Percentiles rank a stretch among this genome's conserved stretches.
phyloP scores from a whole-genome alignment of 2,113 vertebrate species.

The Triplophysa rosa region DNA sequence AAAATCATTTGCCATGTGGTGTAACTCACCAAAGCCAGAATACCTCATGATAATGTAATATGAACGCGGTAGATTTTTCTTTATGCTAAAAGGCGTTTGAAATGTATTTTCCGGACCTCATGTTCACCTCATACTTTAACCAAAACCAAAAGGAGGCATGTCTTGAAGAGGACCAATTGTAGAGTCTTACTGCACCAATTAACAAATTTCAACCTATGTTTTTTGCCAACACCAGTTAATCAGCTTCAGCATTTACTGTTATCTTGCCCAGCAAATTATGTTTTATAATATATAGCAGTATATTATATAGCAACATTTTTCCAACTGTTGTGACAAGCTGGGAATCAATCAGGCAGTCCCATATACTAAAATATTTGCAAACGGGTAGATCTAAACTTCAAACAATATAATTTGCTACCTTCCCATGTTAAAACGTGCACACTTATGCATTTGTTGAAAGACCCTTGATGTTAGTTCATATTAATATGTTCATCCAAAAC shows the following conservation, averaged over 20 bases:
- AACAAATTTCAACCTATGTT: constrained; percentile 18
- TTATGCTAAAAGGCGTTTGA: constrained; percentile 43
- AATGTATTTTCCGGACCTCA: constrained; percentile 21
- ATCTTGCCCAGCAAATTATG: not conserved
- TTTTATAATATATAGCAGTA: not conserved
- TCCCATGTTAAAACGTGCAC: not conserved
- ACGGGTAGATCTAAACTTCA: constrained; percentile 12
- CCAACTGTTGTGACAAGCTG: not conserved
- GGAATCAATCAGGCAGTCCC: not conserved
- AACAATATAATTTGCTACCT: not conserved
- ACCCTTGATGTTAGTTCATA: not conserved
- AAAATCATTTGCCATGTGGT: constrained; percentile 63
- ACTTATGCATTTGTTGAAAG: not conserved
- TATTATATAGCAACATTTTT: not conserved
- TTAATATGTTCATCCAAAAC: not conserved
- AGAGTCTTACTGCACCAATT: constrained; percentile 26
- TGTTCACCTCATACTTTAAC: constrained; percentile 49
- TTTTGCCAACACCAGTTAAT: constrained; percentile 14
- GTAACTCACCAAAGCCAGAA: constrained; percentile 68
- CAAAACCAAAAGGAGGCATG: constrained; percentile 33
- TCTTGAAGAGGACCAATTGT: constrained; percentile 14
- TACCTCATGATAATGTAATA: constrained; percentile 70
- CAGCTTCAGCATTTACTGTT: constrained; percentile 7
- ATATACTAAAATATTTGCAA: constrained; percentile 1
- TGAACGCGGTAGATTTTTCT: constrained; percentile 53